Percentiles rank a stretch among this genome's conserved stretches.
These are phyloP conservation scores for Rhynchonycteris naso DNA, from an alignment of 2,797 vertebrate species.

Conservation along the genomic window DNA sequence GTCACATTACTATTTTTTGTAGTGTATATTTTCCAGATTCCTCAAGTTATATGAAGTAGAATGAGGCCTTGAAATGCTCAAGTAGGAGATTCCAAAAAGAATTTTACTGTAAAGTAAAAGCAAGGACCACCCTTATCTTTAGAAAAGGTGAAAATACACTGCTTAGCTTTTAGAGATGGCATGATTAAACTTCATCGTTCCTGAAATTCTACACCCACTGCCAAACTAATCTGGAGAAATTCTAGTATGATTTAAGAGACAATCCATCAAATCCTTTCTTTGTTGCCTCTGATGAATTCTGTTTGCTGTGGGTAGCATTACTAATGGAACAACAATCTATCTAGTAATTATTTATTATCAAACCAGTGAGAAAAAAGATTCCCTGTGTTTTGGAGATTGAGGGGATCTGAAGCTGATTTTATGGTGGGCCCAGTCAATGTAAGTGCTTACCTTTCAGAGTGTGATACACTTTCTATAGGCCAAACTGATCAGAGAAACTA, in stretches of 20 bases:
- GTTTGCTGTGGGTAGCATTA: constrained; percentile 40
- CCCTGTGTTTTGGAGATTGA: constrained; percentile 15
- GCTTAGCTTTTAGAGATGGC: background rate
- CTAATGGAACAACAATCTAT: constrained; percentile 43
- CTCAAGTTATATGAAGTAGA: background rate
- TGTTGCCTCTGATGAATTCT: constrained; percentile 38
- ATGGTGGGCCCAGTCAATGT: background rate
- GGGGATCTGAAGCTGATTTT: background rate
- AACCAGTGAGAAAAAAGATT: constrained; percentile 16
- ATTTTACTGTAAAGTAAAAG: constrained; percentile 20
- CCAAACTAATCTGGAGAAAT: constrained; percentile 54
- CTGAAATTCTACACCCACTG: background rate
- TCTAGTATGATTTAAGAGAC: constrained; percentile 52
- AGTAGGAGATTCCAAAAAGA: background rate
- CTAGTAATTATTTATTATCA: constrained; percentile 57
- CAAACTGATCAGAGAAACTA: background rate
- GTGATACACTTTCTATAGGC: background rate
- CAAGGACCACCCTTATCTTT: background rate
- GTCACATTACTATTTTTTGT: background rate
- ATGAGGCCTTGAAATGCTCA: background rate
- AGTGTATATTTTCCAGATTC: background rate
- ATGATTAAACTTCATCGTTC: constrained; percentile 7
- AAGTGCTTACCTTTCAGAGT: background rate
- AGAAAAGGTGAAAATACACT: constrained; percentile 20
- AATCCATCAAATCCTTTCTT: constrained; percentile 48